Conservation (phyloP, 1,140 invertebrate genomes). For the Dendroctonus ponderosae region DNA sequence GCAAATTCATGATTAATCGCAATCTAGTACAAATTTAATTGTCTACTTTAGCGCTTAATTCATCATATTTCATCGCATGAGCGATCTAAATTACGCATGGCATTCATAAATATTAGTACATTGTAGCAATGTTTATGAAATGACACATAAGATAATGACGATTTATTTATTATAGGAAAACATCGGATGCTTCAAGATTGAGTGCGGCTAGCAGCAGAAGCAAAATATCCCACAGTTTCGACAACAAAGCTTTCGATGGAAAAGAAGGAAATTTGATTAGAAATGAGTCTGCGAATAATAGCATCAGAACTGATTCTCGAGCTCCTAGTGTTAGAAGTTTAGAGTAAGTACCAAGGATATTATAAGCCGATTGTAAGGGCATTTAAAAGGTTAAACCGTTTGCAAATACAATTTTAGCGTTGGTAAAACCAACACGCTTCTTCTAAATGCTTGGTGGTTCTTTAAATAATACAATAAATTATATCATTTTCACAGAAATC, state of each 20-base stretch:
- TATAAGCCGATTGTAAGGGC: not conserved
- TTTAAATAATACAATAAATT: too few relatives aligned
- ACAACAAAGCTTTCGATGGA: conserved; percentile 22
- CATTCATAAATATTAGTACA: not conserved
- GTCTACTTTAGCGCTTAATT: not conserved
- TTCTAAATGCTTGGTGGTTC: too few relatives aligned
- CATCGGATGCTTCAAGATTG: not conserved
- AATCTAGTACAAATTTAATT: too few relatives aligned
- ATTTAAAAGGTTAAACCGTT: too few relatives aligned
- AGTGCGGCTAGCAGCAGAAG: not conserved
- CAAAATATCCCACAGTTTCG: not conserved
- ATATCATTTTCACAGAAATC: too few relatives aligned
- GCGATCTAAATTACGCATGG: not conserved
- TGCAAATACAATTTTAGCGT: too few relatives aligned
- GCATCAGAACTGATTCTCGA: conserved; percentile 9
- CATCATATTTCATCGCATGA: not conserved
- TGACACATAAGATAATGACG: not conserved
- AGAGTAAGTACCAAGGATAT: conserved; percentile 9
- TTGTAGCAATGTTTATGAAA: not conserved
- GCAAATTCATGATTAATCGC: not conserved
- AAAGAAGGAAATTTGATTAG: conserved; percentile 10
- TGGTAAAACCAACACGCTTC: too few relatives aligned
- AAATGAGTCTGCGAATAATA: conserved; percentile 4
- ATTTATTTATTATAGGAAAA: conserved; percentile 3
- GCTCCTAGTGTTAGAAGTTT: conserved; percentile 26